These are phyloP conservation scores for Alces alces DNA, from an alignment of 2,113 vertebrate genomes.

Conservation along the genomic window DNA sequence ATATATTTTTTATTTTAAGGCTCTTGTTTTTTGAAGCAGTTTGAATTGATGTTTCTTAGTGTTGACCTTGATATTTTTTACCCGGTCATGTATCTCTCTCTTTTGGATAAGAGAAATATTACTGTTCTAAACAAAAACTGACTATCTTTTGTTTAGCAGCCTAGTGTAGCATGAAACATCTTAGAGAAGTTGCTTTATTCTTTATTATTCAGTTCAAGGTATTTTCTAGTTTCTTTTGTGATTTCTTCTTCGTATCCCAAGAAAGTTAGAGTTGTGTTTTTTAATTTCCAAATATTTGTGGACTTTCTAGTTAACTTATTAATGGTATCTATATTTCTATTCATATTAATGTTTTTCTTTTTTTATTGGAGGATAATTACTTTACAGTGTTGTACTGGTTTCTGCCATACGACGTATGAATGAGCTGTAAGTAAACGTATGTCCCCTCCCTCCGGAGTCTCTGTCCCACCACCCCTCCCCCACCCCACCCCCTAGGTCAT, in stretches of 20 bases:
- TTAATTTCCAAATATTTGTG: not conserved
- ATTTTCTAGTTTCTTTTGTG: not conserved
- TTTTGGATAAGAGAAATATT: not conserved
- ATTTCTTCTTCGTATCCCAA: not conserved
- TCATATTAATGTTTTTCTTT: not conserved
- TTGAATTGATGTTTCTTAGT: slow-evolving; percentile 1
- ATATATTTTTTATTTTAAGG: not conserved
- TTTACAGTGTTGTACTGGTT: not conserved
- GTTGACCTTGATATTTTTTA: not conserved
- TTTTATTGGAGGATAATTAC: not conserved
- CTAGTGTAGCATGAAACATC: not conserved
- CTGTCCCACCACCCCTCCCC: not conserved
- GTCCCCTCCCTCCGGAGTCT: not conserved
- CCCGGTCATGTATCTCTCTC: not conserved
- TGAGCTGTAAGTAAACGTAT: not conserved
- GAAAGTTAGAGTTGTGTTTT: not conserved
- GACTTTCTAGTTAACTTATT: not conserved
- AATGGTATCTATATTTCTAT: not conserved
- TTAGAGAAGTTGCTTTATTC: not conserved
- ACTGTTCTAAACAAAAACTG: not conserved
- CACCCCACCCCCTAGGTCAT: not conserved
- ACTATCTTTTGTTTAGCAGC: not conserved
- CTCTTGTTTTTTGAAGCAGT: not conserved
- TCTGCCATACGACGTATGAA: not conserved
- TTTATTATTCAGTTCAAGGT: not conserved